A percentile compares a stretch with the other conserved stretches of the same genome.
phyloP scores from a whole-genome alignment of 2,888 invertebrate species.

The Tachina grossa region DNA sequence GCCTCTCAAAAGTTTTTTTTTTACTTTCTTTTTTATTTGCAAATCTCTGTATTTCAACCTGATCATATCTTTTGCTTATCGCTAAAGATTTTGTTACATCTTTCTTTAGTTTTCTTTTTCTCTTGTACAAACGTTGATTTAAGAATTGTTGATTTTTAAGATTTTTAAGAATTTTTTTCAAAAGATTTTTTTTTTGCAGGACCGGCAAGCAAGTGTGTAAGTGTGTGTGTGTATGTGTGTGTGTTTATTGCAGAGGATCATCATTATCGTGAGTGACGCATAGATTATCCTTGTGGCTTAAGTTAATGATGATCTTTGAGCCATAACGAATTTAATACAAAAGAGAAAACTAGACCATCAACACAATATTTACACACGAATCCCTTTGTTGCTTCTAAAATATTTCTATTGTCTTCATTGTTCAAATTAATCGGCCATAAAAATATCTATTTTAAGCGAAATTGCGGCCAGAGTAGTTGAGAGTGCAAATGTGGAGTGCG shows the following conservation, averaged over 20 bases:
- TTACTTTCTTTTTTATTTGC: not conserved
- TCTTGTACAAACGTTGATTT: conserved; percentile 20
- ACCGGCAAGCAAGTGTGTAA: too few species aligned
- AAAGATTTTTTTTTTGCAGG: too few species aligned
- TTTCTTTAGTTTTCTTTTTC: not conserved
- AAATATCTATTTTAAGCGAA: conserved; percentile 23
- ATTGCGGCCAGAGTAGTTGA: not conserved
- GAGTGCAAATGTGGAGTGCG: conserved; percentile 72
- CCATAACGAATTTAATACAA: conserved; percentile 46
- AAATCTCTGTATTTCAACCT: conserved; percentile 65
- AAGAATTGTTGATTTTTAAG: conserved; percentile 38
- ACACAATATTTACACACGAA: conserved; percentile 69
- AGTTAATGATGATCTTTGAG: conserved; percentile 63
- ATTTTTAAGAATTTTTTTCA: conserved; percentile 9
- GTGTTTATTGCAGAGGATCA: conserved; percentile 42
- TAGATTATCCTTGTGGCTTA: conserved; percentile 69
- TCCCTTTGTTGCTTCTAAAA: conserved; percentile 41
- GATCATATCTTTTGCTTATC: conserved; percentile 67
- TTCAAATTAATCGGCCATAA: conserved; percentile 55
- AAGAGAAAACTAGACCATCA: conserved; percentile 63
- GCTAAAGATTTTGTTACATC: conserved; percentile 53
- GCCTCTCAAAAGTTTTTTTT: conserved; percentile 45
- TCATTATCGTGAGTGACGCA: conserved; percentile 68
- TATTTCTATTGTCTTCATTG: conserved; percentile 45
- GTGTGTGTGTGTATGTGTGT: not conserved